Conservation (phyloP, 2,797 vertebrate genomes). For the Harpagifer antarcticus region DNA sequence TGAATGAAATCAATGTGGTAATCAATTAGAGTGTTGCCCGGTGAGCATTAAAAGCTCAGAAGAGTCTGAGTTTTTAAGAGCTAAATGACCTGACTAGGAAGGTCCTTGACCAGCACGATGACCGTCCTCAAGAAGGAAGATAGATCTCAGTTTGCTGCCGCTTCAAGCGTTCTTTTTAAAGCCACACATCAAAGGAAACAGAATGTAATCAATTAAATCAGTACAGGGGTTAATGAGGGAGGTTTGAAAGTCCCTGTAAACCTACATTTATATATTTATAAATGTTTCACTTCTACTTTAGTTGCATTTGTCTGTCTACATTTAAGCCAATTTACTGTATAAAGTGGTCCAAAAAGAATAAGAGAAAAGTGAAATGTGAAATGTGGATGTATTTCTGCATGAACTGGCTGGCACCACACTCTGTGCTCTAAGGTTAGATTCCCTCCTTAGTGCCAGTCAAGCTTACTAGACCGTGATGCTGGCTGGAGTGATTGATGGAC, state of each 20-base stretch:
- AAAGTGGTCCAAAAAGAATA: no score
- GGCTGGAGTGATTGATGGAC: constrained; percentile 68
- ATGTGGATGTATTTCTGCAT: constrained; percentile 15
- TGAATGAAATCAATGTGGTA: constrained; percentile 54
- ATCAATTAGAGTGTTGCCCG: constrained; percentile 50
- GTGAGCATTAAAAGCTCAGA: constrained; percentile 37
- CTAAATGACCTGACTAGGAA: constrained; percentile 43
- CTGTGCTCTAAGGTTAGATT: constrained; percentile 24
- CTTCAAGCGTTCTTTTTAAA: not conserved
- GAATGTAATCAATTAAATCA: no score
- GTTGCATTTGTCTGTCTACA: no score
- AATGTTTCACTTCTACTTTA: no score
- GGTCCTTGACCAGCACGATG: constrained; percentile 45
- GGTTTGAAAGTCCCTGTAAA: no score
- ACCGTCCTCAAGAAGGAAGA: constrained; percentile 20
- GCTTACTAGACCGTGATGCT: constrained; percentile 60
- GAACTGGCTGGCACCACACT: constrained; percentile 30
- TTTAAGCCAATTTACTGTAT: no score
- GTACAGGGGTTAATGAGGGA: no score
- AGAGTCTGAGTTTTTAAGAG: constrained; percentile 34
- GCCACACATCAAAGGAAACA: constrained; percentile 1
- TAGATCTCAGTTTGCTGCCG: not conserved
- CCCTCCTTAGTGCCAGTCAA: constrained; percentile 70
- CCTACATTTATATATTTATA: no score
- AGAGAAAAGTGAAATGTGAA: constrained; percentile 8